Base-by-base conservation (phyloP, 2,113 vertebrate species). In the Dipodomys merriami region DNA sequence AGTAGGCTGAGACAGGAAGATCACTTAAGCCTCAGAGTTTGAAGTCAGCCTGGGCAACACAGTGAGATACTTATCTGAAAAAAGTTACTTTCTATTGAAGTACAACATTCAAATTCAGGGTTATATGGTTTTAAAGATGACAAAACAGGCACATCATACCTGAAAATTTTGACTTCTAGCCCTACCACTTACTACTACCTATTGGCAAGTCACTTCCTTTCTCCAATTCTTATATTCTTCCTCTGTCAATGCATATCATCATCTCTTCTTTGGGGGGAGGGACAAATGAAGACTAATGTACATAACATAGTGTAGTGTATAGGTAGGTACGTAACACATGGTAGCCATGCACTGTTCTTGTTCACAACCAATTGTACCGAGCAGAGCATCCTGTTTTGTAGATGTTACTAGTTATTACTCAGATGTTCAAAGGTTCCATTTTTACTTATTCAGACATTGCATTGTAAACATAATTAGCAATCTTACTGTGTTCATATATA, bases 391-490 rank as follows among this genome's bases (percentile, higher is more conserved):
- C n/a, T 81, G 19, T 92, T 95, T 67, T 92, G n/a, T 49, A 94
- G 76, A 80, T 64, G 65, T 86, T 83, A 79, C 60, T 94, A 80
- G 69, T 83, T 91, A 78, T 64, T 78, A 92, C 83, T 81, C 69
- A 87, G 85, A 84, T 94, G 62, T 91, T 91, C 94, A 95, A 91
- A 44, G 16, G 44, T 76, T 88, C 29, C 27, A 73, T 39, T 39
- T 92, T 94, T 93, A 72, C 81, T 95, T 94, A 93, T 86, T 91
- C 29, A 91, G 74, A 80, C 22, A 76, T 79, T 91, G 94, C 79
- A 87, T 69, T 86, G 64, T 93, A 91, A 95, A 91, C 78, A 95
- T 30, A 91, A 91, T 83, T 89, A 88, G 83, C 77, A 78, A 68
- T 64, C 65, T 94, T 89, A 93, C 91, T 88, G 49, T 93, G 80